Evolutionary conservation across 2,888 invertebrate genomes (phyloP), one percentile per base, ranked within the genome.

Genomic region (Drosophila algonquin): DNA sequence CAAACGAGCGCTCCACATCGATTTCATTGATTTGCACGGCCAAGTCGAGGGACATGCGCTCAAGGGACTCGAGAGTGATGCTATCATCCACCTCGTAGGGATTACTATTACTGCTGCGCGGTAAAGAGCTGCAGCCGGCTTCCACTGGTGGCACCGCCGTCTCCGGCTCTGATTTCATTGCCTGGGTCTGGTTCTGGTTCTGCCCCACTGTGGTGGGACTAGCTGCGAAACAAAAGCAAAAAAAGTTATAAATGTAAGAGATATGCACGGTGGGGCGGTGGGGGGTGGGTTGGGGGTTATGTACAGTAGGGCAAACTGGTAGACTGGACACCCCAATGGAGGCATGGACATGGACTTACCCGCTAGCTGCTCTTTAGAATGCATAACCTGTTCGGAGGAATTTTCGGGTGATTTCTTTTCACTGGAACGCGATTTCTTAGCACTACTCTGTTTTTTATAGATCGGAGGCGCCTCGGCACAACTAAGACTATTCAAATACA

Each of bases 1-100:
- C 87, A 2, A 69, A 46, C 7, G 87, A 73, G 3, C 87, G 87
- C 52, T 81, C 82, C 7, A 57, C 61, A 55, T 85, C 87, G 58
- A 85, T 84, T 45, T 67, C 75, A 46, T 54, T 56, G 8, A 84
- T 84, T 61, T 85, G 46, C 12, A 78, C 82, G 2, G 86, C 71
- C 52, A 87, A 50, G 63, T 71, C 86, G 9, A 62, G 73, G 8
- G 76, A 78, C 32, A 80, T 46, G 1, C 67, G 87, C 48, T 82
- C 76, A 10, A 84, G 27, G 9, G 71, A 27, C 50, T 85, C 88
- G 1, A 85, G 77, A 0, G 80, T 81, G 16, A 81, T 54, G 46
- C 69, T 72, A 14, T 27, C 57, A 35, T 74, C 79, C 6, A 68
- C 75, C 7, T 72, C 73, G 50, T 24, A 70, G 12, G 35, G 44